Percentiles rank a stretch among this genome's conserved stretches.
phyloP scores from a whole-genome alignment of 2,797 vertebrate genomes.

The Sebastes vulpes region DNA sequence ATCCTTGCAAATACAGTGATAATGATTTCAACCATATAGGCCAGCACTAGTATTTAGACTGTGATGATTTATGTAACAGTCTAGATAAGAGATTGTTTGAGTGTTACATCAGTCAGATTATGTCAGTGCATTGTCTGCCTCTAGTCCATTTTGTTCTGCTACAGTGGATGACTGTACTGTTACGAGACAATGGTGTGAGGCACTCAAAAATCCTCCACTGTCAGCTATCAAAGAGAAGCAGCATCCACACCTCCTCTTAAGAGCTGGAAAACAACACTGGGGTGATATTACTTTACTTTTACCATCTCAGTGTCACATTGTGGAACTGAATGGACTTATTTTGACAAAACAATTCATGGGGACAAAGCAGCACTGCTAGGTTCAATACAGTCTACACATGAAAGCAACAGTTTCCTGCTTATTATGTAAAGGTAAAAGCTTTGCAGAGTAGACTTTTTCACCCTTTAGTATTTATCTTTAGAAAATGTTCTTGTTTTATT shows the following conservation, averaged over 20 bases:
- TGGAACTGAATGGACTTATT: neutral
- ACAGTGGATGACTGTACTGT: neutral
- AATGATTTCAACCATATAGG: neutral
- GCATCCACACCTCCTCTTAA: conserved; percentile 6
- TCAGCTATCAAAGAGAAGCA: neutral
- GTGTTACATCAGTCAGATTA: conserved; percentile 12
- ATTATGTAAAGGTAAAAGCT: neutral
- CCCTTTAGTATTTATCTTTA: no score
- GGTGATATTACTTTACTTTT: conserved; percentile 10
- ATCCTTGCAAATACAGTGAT: neutral
- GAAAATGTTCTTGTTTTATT: neutral
- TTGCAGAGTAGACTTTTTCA: neutral
- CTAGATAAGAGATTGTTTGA: neutral
- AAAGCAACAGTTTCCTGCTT: neutral
- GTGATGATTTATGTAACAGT: neutral
- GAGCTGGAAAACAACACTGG: conserved; percentile 19
- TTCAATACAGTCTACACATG: neutral
- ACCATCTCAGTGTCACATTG: neutral
- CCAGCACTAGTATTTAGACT: neutral
- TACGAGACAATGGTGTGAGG: conserved; percentile 7
- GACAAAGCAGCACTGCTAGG: neutral
- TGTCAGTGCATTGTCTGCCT: conserved; percentile 1
- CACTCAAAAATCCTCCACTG: neutral
- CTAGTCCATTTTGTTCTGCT: conserved; percentile 4
- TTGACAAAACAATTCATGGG: neutral